These are phyloP conservation scores for Drosophila kokeensis DNA, from an alignment of 2,888 invertebrate genomes.

Conservation along the genomic window DNA sequence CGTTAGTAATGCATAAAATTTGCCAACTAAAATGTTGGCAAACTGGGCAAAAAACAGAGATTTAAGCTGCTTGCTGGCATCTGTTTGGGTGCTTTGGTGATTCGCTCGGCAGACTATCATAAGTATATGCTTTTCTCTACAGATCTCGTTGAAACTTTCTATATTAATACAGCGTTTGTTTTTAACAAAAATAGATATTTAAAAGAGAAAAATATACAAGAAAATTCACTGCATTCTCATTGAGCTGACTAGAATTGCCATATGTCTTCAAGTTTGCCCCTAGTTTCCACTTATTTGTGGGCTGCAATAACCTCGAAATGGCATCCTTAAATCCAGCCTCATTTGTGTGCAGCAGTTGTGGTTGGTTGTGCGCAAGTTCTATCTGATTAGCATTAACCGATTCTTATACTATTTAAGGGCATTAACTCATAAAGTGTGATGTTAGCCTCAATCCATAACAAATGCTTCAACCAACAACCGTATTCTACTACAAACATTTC, in stretches of 20 bases:
- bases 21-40: constrained; percentile 1
- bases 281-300: no score
- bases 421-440: neutral
- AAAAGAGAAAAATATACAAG: neutral
- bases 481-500: neutral
- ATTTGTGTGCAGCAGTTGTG: no score
- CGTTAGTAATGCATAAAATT: constrained; percentile 28
- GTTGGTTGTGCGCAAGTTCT: no score
- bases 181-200: neutral
- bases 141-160: neutral
- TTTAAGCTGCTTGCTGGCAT: neutral
- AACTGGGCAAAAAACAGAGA: neutral
- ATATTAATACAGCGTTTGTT: neutral
- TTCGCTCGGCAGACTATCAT: neutral
- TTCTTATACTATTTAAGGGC: neutral
- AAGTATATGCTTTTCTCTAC: neutral
- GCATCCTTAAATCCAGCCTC: no score
- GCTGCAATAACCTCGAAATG: no score
- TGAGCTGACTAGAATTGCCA: neutral
- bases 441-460: neutral
- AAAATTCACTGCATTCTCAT: neutral
- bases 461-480: neutral
- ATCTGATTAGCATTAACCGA: neutral
- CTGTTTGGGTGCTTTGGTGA: neutral
- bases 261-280: neutral